Conservation (phyloP, 2,797 vertebrate species). For the Sorex maritimensis region DNA sequence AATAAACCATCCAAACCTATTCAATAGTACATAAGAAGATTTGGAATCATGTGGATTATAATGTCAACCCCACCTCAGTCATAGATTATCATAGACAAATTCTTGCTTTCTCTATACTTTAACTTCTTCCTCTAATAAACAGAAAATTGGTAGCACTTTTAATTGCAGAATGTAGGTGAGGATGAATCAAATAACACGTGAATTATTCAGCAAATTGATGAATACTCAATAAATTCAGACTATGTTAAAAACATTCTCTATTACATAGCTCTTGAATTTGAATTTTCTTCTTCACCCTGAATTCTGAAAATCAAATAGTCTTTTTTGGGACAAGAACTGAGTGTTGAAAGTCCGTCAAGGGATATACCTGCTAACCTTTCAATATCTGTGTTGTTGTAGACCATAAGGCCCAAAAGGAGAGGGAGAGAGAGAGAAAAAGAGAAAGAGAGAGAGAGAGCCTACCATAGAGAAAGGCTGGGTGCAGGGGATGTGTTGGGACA, state of each 20-base stretch:
- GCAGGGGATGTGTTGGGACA: too few species aligned
- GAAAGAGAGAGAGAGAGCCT: too few species aligned
- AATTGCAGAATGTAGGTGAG: neutral
- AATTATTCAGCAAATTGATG: neutral
- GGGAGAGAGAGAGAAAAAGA: too few species aligned
- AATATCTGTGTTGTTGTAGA: too few species aligned
- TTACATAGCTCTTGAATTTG: neutral
- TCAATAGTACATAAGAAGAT: slow-evolving; percentile 40
- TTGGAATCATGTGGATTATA: neutral
- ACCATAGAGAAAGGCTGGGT: too few species aligned
- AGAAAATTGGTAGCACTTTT: neutral
- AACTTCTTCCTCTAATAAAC: neutral
- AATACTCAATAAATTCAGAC: neutral
- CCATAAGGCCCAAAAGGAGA: too few species aligned
- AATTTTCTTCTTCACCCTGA: neutral
- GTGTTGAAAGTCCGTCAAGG: too few species aligned
- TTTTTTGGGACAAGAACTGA: too few species aligned
- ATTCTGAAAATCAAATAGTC: slow-evolving; percentile 26
- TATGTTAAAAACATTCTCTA: neutral
- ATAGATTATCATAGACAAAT: neutral
- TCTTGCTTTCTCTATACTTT: slow-evolving; percentile 23
- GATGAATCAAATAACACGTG: neutral
- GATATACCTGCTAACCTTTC: too few species aligned
- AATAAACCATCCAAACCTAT: neutral
- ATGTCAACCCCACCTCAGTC: slow-evolving; percentile 21